Conservation (phyloP, 1,140 invertebrate species). For the Pemphigus obesinymphae region DNA sequence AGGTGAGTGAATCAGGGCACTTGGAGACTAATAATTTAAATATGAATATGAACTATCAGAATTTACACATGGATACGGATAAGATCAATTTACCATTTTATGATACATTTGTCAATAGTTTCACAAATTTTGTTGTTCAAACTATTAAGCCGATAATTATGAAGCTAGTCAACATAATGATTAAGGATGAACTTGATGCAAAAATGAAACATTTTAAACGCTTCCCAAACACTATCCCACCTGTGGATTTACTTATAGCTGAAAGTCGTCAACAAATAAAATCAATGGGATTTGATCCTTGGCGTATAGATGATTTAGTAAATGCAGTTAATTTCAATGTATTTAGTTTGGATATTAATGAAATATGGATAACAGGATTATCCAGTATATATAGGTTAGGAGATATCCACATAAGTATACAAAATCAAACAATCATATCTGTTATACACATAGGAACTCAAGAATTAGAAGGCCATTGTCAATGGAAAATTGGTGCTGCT, state of each 20-base stretch:
- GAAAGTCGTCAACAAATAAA: slow-evolving; percentile 67
- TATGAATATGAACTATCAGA: slow-evolving; percentile 31
- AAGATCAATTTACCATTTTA: slow-evolving; percentile 28
- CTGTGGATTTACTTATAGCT: slow-evolving; percentile 72
- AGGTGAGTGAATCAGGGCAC: slow-evolving; percentile 55
- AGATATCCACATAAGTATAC: slow-evolving; percentile 66
- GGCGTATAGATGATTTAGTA: slow-evolving; percentile 64
- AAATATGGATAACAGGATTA: slow-evolving; percentile 72
- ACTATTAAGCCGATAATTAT: slow-evolving; percentile 68
- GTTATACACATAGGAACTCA: slow-evolving; percentile 72
- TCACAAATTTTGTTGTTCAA: slow-evolving; percentile 46
- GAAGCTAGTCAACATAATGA: slow-evolving; percentile 65
- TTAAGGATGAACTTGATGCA: slow-evolving; percentile 51
- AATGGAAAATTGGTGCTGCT: slow-evolving; percentile 69
- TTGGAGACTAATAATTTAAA: slow-evolving; percentile 53
- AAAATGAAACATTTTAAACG: slow-evolving; percentile 57
- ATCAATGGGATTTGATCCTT: slow-evolving; percentile 68
- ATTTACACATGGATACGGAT: slow-evolving; percentile 29
- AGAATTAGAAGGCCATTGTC: slow-evolving; percentile 65
- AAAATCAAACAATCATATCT: slow-evolving; percentile 63
- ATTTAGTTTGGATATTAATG: slow-evolving; percentile 58
- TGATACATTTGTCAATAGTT: slow-evolving; percentile 17
- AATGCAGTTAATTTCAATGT: slow-evolving; percentile 59
- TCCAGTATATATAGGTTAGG: slow-evolving; percentile 75
- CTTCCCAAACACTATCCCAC: slow-evolving; percentile 79